Evolutionary conservation across 2,797 vertebrate genomes (phyloP).

Genomic region (Fistularia tabacaria): DNA sequence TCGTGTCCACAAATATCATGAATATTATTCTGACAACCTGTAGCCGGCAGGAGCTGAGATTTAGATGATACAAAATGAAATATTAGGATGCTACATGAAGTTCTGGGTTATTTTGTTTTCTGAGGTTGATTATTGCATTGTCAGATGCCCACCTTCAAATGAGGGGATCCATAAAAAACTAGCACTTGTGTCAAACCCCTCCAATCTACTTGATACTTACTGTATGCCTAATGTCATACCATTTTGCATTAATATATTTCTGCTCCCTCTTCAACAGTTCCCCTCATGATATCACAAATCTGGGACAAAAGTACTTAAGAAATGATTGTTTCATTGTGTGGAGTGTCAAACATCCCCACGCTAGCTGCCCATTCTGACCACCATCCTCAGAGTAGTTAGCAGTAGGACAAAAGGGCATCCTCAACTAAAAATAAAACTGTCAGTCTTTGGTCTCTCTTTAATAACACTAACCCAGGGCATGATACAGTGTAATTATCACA

Average conservation of each 20-base stretch:
- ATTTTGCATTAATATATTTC: not conserved
- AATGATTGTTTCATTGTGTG: no score
- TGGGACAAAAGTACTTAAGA: no score
- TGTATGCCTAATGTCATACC: not conserved
- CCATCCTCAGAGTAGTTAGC: constrained; percentile 27
- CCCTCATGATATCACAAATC: no score
- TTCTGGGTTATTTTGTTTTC: constrained; percentile 26
- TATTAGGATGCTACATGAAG: constrained; percentile 27
- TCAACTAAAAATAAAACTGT: constrained; percentile 48
- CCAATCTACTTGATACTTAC: not conserved
- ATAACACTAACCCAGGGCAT: constrained; percentile 34
- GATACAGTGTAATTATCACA: constrained; percentile 46
- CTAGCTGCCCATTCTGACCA: constrained; percentile 16
- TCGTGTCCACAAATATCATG: constrained; percentile 51
- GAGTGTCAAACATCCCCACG: constrained; percentile 1
- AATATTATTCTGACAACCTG: constrained; percentile 57
- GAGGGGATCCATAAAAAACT: not conserved
- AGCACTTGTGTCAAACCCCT: not conserved
- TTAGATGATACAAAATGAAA: constrained; percentile 26
- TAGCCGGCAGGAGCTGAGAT: constrained; percentile 37
- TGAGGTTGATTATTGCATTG: constrained; percentile 6
- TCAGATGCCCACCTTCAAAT: constrained; percentile 1
- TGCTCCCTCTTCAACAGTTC: no score
- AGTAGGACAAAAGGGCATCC: constrained; percentile 46
- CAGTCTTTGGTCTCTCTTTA: constrained; percentile 33